Evolutionary conservation across 2,113 vertebrate species (phyloP).

Genomic region (Salvator merianae): DNA sequence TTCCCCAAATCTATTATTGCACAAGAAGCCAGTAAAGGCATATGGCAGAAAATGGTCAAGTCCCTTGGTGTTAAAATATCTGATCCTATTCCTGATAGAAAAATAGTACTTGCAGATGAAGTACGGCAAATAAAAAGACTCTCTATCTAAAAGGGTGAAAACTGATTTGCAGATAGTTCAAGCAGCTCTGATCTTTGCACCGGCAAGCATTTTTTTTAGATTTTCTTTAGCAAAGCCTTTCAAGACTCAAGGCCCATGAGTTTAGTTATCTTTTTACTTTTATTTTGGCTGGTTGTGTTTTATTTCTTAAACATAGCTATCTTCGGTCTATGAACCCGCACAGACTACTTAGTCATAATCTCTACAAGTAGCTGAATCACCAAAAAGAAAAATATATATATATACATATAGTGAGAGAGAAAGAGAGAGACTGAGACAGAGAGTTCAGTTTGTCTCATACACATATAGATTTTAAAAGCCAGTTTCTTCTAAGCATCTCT

Average conservation of each 20-base stretch:
- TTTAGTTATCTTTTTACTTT: slow-evolving; percentile 49
- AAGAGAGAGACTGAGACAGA: background rate
- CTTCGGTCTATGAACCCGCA: slow-evolving; percentile 86
- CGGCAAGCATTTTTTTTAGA: slow-evolving; percentile 42
- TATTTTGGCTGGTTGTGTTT: slow-evolving; percentile 64
- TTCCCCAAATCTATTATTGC: slow-evolving; percentile 83
- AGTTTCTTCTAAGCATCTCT: slow-evolving; percentile 47
- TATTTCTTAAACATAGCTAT: slow-evolving; percentile 59
- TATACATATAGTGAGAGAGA: background rate
- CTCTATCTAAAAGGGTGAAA: slow-evolving; percentile 68
- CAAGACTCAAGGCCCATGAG: slow-evolving; percentile 46
- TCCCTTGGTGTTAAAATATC: slow-evolving; percentile 72
- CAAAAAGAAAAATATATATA: slow-evolving; percentile 47
- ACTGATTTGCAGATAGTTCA: slow-evolving; percentile 59
- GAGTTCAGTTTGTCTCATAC: slow-evolving; percentile 34
- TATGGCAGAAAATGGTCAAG: slow-evolving; percentile 84
- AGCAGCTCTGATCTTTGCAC: slow-evolving; percentile 57
- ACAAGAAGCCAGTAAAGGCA: slow-evolving; percentile 90
- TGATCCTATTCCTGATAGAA: slow-evolving; percentile 76
- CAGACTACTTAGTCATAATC: slow-evolving; percentile 77
- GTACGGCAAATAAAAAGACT: slow-evolving; percentile 82
- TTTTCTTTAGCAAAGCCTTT: slow-evolving; percentile 57
- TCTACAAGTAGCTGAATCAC: slow-evolving; percentile 69
- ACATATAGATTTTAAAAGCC: slow-evolving; percentile 52
- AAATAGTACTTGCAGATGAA: slow-evolving; percentile 87